Percentiles rank a stretch among this genome's conserved stretches.
Conservation (phyloP, 2,888 invertebrate genomes). For the Mythimna lalbum region DNA sequence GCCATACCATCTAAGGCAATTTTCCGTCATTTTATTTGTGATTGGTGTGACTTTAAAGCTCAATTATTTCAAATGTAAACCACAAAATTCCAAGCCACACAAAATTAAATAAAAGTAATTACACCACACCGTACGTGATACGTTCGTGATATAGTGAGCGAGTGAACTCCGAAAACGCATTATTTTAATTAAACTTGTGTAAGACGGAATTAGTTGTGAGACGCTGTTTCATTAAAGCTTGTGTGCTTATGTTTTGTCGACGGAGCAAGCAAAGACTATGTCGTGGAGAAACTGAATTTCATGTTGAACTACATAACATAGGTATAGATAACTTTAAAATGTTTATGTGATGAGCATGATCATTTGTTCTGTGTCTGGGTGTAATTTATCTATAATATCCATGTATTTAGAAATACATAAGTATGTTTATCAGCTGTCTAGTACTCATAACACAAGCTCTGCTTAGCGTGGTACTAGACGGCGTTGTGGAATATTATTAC, state of each 20-base stretch:
- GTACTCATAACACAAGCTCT: too few relatives aligned
- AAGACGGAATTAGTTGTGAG: constrained; percentile 54
- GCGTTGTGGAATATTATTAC: too few relatives aligned
- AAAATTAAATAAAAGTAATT: constrained; percentile 27
- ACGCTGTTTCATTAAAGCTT: constrained; percentile 49
- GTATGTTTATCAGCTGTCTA: too few relatives aligned
- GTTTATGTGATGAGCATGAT: too few relatives aligned
- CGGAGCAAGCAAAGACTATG: constrained; percentile 26
- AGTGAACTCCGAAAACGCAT: constrained; percentile 63
- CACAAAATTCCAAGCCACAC: background rate
- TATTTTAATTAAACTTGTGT: constrained; percentile 72
- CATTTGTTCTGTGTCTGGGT: too few relatives aligned
- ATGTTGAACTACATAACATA: background rate
- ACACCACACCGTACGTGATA: constrained; percentile 42
- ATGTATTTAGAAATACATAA: too few relatives aligned
- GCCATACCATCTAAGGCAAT: too few relatives aligned
- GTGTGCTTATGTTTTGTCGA: constrained; percentile 45
- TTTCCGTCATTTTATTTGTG: too few relatives aligned
- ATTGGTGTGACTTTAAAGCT: too few relatives aligned
- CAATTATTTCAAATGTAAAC: background rate
- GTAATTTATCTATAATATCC: too few relatives aligned
- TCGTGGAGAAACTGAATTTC: constrained; percentile 1
- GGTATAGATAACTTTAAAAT: too few relatives aligned
- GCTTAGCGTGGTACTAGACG: too few relatives aligned
- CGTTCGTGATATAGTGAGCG: constrained; percentile 43